Evolutionary conservation across 1,140 invertebrate species (phyloP).

Genomic region (Druon quercuslanigerum): DNA sequence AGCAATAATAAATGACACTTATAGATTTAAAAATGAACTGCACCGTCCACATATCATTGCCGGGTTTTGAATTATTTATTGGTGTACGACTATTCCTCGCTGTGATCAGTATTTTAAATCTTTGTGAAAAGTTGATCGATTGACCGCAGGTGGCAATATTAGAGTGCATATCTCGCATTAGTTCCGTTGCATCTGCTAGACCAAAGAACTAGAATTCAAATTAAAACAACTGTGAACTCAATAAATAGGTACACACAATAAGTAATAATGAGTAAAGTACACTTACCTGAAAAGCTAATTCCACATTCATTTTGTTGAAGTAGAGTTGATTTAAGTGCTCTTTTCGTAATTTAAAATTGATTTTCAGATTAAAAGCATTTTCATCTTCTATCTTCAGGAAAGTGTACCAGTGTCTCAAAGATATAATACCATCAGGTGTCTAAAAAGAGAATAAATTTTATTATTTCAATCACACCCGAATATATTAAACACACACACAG

Average conservation of each 20-base stretch:
- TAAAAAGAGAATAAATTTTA: too few relatives aligned
- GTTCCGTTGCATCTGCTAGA: constrained; percentile 32
- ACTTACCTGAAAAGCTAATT: constrained; percentile 32
- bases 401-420: constrained; percentile 13
- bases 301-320: constrained; percentile 38
- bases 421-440: too few relatives aligned
- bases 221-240: not conserved
- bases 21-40: too few relatives aligned
- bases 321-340: constrained; percentile 29
- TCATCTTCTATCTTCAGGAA: constrained; percentile 28
- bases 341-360: constrained; percentile 32
- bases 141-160: constrained; percentile 33
- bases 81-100: too few relatives aligned
- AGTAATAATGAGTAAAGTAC: not conserved
- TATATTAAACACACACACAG: not conserved
- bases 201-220: constrained; percentile 27
- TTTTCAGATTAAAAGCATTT: constrained; percentile 22
- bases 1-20: too few relatives aligned
- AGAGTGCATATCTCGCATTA: constrained; percentile 23
- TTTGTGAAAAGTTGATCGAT: constrained; percentile 38
- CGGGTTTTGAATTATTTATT: not conserved
- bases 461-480: not conserved
- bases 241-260: not conserved
- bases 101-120: not conserved
- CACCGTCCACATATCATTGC: too few relatives aligned